phyloP scores from a whole-genome alignment of 1,140 invertebrate species.

The Venustaconcha ellipsiformis region DNA sequence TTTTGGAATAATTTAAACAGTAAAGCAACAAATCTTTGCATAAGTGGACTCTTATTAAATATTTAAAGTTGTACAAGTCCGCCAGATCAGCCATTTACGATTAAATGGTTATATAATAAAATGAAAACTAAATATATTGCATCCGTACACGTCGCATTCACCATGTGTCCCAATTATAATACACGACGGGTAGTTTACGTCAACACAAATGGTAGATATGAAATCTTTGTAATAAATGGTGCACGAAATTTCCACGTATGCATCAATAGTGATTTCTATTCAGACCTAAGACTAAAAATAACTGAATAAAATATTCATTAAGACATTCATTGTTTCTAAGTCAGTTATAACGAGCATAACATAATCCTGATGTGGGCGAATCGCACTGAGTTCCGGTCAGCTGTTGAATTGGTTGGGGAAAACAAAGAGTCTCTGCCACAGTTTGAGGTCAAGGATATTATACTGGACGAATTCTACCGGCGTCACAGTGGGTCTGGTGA shows the following conservation, averaged over 20 bases:
- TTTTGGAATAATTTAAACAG: too few relatives aligned
- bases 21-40: too few relatives aligned
- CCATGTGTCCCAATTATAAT: too few relatives aligned
- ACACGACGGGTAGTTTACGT: too few relatives aligned
- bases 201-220: not conserved
- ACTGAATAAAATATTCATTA: not conserved
- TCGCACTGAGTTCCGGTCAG: conserved; percentile 9
- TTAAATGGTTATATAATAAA: too few relatives aligned
- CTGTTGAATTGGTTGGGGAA: conserved; percentile 28
- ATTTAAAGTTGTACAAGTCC: too few relatives aligned
- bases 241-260: not conserved
- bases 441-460: conserved; percentile 45
- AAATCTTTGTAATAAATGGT: conserved; percentile 2
- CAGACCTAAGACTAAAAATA: not conserved
- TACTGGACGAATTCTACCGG: not conserved
- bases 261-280: conserved; percentile 1
- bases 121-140: too few relatives aligned
- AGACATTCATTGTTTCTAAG: conserved; percentile 33
- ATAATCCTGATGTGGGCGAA: conserved; percentile 52
- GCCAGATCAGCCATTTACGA: too few relatives aligned
- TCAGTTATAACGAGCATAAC: conserved; percentile 59
- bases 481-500: conserved; percentile 23
- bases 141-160: too few relatives aligned
- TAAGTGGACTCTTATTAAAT: too few relatives aligned
- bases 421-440: conserved; percentile 42